Percentiles rank a stretch among this genome's conserved stretches.
phyloP scores from a whole-genome alignment of 1,140 invertebrate species.

The Eriosoma lanigerum region DNA sequence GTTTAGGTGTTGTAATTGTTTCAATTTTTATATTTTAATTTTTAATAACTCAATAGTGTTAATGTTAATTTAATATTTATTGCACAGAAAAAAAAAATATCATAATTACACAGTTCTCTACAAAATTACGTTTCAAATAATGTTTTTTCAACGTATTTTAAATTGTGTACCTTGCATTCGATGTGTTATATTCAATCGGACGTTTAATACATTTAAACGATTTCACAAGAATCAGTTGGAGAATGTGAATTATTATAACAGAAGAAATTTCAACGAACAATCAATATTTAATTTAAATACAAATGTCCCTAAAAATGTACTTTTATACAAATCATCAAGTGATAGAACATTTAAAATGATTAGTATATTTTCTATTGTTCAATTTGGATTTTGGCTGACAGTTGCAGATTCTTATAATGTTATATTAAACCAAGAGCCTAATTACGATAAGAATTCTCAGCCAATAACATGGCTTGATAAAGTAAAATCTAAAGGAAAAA shows the following conservation, averaged over 20 bases:
- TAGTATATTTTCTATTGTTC: constrained; percentile 23
- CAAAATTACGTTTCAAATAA: background rate
- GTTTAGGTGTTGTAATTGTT: too few relatives aligned
- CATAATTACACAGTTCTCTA: background rate
- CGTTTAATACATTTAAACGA: background rate
- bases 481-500: constrained; percentile 28
- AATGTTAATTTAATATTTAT: too few relatives aligned
- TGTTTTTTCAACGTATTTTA: background rate
- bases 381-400: constrained; percentile 41
- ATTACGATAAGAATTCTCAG: background rate
- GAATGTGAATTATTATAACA: background rate
- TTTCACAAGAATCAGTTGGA: background rate
- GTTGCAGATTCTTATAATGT: constrained; percentile 37
- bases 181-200: background rate
- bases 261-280: background rate
- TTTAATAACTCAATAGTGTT: too few relatives aligned
- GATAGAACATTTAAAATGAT: constrained; percentile 27
- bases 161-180: background rate
- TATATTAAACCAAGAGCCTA: background rate
- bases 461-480: constrained; percentile 20
- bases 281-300: constrained; percentile 38
- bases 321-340: constrained; percentile 27
- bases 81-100: too few relatives aligned
- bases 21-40: too few relatives aligned
- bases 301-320: constrained; percentile 8